A percentile compares a stretch with the other conserved stretches of the same genome.
Evolutionary conservation across 2,113 vertebrate genomes (phyloP).

Genomic region (Tylochromis polylepis): DNA sequence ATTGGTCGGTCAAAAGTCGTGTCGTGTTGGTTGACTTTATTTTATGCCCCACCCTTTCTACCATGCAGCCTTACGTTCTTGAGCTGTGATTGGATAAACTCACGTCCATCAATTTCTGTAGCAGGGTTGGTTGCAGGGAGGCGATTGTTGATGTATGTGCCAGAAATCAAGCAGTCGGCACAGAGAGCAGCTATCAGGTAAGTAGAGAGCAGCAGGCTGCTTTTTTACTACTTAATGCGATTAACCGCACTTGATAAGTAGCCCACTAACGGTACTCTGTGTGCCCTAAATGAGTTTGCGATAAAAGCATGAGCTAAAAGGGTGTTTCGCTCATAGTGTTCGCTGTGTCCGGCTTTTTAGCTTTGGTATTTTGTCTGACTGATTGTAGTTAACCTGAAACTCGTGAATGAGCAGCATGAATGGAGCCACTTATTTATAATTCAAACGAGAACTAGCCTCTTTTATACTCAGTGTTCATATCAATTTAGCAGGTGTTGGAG

Average conservation of each 20-base stretch:
- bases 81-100: constrained; percentile 36
- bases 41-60: not conserved
- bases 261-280: not conserved
- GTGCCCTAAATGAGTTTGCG: not conserved
- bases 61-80: accelerated
- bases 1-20: not conserved
- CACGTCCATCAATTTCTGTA: not conserved
- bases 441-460: not conserved
- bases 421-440: not conserved
- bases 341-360: not conserved
- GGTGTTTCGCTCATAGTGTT: not conserved
- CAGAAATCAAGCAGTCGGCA: constrained; percentile 42
- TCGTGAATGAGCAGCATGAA: constrained; percentile 1
- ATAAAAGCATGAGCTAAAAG: not conserved
- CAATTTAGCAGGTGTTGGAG: not conserved
- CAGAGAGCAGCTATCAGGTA: constrained; percentile 11
- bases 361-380: not conserved
- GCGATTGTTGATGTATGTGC: constrained; percentile 32
- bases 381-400: not conserved
- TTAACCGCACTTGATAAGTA: not conserved
- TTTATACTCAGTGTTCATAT: not conserved
- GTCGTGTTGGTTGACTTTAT: too few species aligned
- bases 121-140: constrained; percentile 30
- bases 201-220: not conserved
- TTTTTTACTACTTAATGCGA: not conserved